Evolutionary conservation across 1,140 invertebrate genomes (phyloP).

Genomic region (Steinernema khuongi): DNA sequence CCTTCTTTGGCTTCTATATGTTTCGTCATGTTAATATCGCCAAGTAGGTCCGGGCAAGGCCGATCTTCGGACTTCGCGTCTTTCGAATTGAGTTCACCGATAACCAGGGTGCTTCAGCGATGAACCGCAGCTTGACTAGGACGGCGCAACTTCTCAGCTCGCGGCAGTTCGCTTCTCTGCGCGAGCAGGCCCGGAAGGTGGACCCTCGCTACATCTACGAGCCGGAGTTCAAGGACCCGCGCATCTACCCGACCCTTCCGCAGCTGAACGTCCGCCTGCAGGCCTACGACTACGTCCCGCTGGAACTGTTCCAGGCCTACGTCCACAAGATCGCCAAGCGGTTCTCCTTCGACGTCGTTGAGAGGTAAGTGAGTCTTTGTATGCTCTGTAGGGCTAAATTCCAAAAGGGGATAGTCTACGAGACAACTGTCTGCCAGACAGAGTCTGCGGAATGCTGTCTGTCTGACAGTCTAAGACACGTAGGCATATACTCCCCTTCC

Average conservation of each 20-base stretch:
- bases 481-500: slow-evolving; percentile 20
- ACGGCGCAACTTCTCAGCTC: not conserved
- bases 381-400: slow-evolving; percentile 15
- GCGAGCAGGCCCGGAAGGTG: slow-evolving; percentile 27
- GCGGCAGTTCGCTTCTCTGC: slow-evolving; percentile 22
- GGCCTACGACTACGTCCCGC: slow-evolving; percentile 42
- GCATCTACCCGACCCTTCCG: slow-evolving; percentile 26
- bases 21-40: too few species aligned
- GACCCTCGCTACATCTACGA: slow-evolving; percentile 32
- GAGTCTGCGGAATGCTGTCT: not conserved
- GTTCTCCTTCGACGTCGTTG: slow-evolving; percentile 49
- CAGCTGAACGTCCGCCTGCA: slow-evolving; percentile 51
- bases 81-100: not conserved
- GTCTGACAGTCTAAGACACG: not conserved
- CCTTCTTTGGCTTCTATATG: too few species aligned
- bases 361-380: slow-evolving; percentile 44
- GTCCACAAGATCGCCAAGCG: slow-evolving; percentile 47
- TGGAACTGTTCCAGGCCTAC: slow-evolving; percentile 52
- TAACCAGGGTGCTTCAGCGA: not conserved
- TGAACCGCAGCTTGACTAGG: not conserved
- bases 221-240: slow-evolving; percentile 30
- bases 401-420: not conserved
- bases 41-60: too few species aligned
- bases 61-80: not conserved
- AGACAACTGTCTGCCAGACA: not conserved